A percentile compares a stretch with the other conserved stretches of the same genome.
phyloP scores from a whole-genome alignment of 2,888 invertebrate genomes.

The Scaptomyza reducta region DNA sequence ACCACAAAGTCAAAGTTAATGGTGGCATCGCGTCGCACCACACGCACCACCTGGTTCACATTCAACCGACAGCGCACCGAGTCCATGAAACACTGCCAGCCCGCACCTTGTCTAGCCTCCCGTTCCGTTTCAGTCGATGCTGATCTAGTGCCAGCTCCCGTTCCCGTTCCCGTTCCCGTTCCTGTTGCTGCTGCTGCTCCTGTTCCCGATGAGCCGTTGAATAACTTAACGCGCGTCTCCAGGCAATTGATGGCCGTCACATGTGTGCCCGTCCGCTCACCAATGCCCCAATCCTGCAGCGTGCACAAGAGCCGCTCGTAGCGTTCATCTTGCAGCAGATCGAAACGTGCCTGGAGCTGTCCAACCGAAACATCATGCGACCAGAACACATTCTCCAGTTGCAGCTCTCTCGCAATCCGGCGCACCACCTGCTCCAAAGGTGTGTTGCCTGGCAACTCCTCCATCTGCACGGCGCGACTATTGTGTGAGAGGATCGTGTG shows the following conservation, averaged over 20 bases:
- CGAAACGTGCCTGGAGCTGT: constrained; percentile 85
- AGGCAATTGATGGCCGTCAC: constrained; percentile 87
- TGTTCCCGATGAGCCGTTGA: background rate
- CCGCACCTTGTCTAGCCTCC: constrained; percentile 20
- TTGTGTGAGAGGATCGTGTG: constrained; percentile 74
- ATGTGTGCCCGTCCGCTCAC: constrained; percentile 85
- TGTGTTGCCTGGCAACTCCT: constrained; percentile 13
- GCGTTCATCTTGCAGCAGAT: constrained; percentile 85
- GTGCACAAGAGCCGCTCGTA: constrained; percentile 86
- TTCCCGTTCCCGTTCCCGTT: no score
- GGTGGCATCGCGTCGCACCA: constrained; percentile 87
- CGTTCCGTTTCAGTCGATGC: background rate
- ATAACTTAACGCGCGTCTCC: constrained; percentile 51
- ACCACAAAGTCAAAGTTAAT: constrained; percentile 91
- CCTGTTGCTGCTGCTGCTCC: background rate
- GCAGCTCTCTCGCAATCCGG: constrained; percentile 85
- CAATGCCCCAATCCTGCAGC: constrained; percentile 86
- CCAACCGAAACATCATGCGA: constrained; percentile 84
- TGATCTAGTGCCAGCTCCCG: background rate
- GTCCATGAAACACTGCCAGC: constrained; percentile 85
- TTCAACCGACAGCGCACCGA: constrained; percentile 88
- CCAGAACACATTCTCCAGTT: constrained; percentile 86
- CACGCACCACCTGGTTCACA: constrained; percentile 89
- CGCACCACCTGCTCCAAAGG: constrained; percentile 83
- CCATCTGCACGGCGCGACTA: constrained; percentile 15